phyloP scores from a whole-genome alignment of 2,797 vertebrate genomes.

The Chaetodon trifasciatus region DNA sequence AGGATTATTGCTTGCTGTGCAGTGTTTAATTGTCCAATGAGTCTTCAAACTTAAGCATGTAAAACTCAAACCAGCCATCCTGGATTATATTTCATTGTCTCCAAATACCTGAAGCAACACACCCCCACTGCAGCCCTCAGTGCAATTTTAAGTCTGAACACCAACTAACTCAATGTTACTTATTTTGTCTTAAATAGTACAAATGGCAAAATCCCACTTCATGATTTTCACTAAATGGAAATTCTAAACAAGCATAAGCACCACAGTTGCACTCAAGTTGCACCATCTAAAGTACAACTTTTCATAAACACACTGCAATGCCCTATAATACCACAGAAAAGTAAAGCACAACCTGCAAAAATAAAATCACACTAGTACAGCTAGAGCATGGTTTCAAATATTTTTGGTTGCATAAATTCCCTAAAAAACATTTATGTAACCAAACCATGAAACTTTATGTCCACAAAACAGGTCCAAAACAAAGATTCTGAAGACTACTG shows the following conservation, averaged over 20 bases:
- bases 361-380: slow-evolving; percentile 44
- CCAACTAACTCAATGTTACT: neutral
- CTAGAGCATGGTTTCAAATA: slow-evolving; percentile 37
- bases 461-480: slow-evolving; percentile 49
- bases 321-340: slow-evolving; percentile 23
- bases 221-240: slow-evolving; percentile 1
- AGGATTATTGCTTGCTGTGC: neutral
- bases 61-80: too few relatives aligned
- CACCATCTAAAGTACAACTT: slow-evolving; percentile 4
- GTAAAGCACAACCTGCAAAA: slow-evolving; percentile 39
- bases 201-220: neutral
- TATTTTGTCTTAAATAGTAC: neutral
- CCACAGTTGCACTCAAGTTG: neutral
- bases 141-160: neutral
- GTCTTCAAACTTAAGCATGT: too few relatives aligned
- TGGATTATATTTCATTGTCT: too few relatives aligned
- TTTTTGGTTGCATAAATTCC: slow-evolving; percentile 65
- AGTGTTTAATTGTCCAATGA: neutral
- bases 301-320: slow-evolving; percentile 35
- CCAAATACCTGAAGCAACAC: too few relatives aligned
- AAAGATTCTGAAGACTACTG: slow-evolving; percentile 24
- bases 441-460: slow-evolving; percentile 50
- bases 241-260: neutral
- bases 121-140: neutral
- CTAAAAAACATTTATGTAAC: slow-evolving; percentile 64